A percentile compares a stretch with the other conserved stretches of the same genome.
Conservation (phyloP, 2,888 invertebrate genomes). For the Aleiodes leptofemur region DNA sequence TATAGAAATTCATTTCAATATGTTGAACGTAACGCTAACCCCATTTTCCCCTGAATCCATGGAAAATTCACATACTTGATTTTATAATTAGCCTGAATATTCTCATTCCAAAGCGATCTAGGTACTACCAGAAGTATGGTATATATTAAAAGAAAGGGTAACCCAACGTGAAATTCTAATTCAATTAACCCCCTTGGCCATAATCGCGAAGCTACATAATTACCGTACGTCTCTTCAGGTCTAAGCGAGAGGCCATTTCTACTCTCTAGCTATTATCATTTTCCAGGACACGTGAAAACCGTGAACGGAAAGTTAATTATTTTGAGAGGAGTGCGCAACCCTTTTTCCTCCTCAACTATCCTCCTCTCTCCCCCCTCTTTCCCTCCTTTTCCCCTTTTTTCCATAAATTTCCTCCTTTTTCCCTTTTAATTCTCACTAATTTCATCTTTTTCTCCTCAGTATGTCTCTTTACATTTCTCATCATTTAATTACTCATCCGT, state of each 20-base stretch:
- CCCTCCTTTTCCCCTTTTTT: slow-evolving; percentile 37
- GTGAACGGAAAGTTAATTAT: slow-evolving; percentile 48
- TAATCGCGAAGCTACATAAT: slow-evolving; percentile 67
- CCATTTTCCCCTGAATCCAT: slow-evolving; percentile 60
- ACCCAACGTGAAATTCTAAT: slow-evolving; percentile 64
- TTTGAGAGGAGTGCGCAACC: slow-evolving; percentile 41
- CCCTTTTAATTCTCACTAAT: no score
- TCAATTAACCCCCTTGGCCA: slow-evolving; percentile 67
- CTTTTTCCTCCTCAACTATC: slow-evolving; percentile 43
- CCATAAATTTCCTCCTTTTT: slow-evolving; percentile 10
- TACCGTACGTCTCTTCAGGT: slow-evolving; percentile 54
- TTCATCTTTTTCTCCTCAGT: no score
- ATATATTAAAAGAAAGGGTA: slow-evolving; percentile 40
- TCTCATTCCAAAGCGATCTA: slow-evolving; percentile 24
- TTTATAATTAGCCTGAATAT: slow-evolving; percentile 65
- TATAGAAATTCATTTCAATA: slow-evolving; percentile 1
- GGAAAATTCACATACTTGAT: slow-evolving; percentile 67
- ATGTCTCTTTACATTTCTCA: slow-evolving; percentile 14
- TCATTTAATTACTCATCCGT: slow-evolving; percentile 23
- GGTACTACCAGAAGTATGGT: slow-evolving; percentile 55
- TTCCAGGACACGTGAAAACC: slow-evolving; percentile 43
- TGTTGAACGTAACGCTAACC: slow-evolving; percentile 34
- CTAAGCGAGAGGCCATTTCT: slow-evolving; percentile 44
- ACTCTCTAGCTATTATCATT: slow-evolving; percentile 34
- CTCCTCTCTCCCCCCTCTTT: slow-evolving; percentile 27